Base-by-base conservation (phyloP, 1,140 invertebrate genomes). In the Cyrtorhinus lividipennis region DNA sequence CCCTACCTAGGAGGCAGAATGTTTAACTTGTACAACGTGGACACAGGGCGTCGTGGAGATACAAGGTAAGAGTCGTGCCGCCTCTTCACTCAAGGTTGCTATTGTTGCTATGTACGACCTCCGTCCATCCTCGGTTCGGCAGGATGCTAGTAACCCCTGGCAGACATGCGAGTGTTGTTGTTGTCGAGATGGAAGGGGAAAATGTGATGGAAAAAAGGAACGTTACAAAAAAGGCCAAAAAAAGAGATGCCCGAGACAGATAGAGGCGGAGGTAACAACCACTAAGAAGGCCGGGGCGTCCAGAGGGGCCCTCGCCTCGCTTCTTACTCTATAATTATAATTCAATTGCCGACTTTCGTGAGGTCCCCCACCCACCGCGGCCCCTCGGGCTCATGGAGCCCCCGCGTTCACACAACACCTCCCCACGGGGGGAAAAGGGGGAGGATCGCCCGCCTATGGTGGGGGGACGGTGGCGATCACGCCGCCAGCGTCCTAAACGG, bases 281-380 rank as follows among this genome's bases (percentile, higher is more conserved):
- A 53, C 12, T 53, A 22, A 53, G 48, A 53, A 20, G 48, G 48
- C 48, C 48, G 48, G 48, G 48, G 48, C 48, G 48, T 53, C 48
- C 48, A 20, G 20, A 53, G 20, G 48, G 48, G 20, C 5, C 48
- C 20, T 20, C 20, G 10, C 48, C 10, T 22, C 18, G 8, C 10
- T 20, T 53, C 20, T 53, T 53, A 53, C 48, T 20, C 48, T 53
- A 53, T 53, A 53, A 53, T 53, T 53, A 53, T 53, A 53, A 53
- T 53, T 53, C 48, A 53, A 53, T 53, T 53, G 48, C 48, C 48
- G 48, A 20, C 48, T 53, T 53, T 53, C 48, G 48, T 53, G 48
- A 53, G 48, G 20, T 10, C 48, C 48, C 48, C 48, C 48, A 10
- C 48, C 48, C 48, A 15, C 20, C 48, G 48, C 48, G 20, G 10